phyloP scores from a whole-genome alignment of 2,113 vertebrate genomes.

The Anoura caudifer region DNA sequence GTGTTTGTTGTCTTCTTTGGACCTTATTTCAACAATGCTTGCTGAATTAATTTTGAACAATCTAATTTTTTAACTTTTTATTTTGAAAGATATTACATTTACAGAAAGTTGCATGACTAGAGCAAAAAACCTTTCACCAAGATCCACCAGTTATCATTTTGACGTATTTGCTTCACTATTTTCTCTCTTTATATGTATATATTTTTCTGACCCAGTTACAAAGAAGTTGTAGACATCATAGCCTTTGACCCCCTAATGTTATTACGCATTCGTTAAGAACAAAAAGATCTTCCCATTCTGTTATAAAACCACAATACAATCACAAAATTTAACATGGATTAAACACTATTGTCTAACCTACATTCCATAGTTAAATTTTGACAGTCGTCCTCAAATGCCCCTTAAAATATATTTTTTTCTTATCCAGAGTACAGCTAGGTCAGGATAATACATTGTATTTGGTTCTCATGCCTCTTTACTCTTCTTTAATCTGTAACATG shows the following conservation, averaged over 20 bases:
- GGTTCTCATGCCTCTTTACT: neutral
- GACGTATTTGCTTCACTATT: neutral
- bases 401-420: neutral
- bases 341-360: neutral
- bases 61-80: neutral
- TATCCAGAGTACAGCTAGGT: neutral
- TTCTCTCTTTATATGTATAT: neutral
- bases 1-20: neutral
- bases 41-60: neutral
- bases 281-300: neutral
- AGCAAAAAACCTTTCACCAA: neutral
- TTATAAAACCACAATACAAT: neutral
- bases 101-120: neutral
- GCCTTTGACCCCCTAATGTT: neutral
- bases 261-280: neutral
- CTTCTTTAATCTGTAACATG: neutral
- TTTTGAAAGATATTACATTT: neutral
- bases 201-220: neutral
- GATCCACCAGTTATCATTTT: neutral
- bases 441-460: neutral
- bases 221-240: neutral
- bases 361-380: neutral
- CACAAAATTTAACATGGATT: neutral
- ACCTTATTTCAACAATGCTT: neutral
- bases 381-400: neutral